Percentiles rank a stretch among this genome's conserved stretches.
Evolutionary conservation across 2,888 invertebrate species (phyloP).

Genomic region (Endotricha flammealis): DNA sequence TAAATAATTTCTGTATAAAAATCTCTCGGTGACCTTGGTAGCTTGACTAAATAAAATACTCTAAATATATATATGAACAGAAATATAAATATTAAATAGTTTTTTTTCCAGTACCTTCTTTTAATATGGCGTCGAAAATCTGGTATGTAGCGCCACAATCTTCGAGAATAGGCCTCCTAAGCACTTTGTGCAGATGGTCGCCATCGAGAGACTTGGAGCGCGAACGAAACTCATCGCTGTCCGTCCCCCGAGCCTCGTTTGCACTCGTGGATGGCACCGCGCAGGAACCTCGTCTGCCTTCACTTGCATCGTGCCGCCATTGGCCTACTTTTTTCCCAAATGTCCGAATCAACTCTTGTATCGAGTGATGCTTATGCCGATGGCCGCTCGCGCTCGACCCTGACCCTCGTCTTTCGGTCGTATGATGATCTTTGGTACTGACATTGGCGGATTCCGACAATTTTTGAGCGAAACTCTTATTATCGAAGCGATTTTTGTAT

Average conservation of each 20-base stretch:
- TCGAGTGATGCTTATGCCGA: conserved; percentile 81
- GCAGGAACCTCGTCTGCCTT: conserved; percentile 64
- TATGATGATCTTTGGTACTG: conserved; percentile 32
- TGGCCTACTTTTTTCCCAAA: conserved; percentile 86
- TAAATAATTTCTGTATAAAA: no score
- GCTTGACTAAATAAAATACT: no score
- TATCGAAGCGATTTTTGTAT: conserved; percentile 51
- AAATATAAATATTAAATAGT: background rate
- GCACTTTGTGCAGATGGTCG: conserved; percentile 59
- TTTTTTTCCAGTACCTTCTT: no score
- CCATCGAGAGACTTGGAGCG: conserved; percentile 88
- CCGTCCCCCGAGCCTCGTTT: conserved; percentile 62
- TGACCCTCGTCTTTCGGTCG: conserved; percentile 53
- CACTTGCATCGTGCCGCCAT: conserved; percentile 80
- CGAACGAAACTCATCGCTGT: conserved; percentile 82
- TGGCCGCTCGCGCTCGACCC: conserved; percentile 50
- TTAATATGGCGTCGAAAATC: conserved; percentile 87
- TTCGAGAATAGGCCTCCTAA: conserved; percentile 71
- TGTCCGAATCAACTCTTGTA: conserved; percentile 86
- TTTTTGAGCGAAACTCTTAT: conserved; percentile 66
- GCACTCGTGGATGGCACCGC: conserved; percentile 66
- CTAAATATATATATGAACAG: no score
- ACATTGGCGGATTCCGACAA: conserved; percentile 45
- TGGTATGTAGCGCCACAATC: conserved; percentile 90
- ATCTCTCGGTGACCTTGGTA: no score